A percentile compares a stretch with the other conserved stretches of the same genome.
Conservation (phyloP, 1,140 invertebrate species). For the Apis florea region DNA sequence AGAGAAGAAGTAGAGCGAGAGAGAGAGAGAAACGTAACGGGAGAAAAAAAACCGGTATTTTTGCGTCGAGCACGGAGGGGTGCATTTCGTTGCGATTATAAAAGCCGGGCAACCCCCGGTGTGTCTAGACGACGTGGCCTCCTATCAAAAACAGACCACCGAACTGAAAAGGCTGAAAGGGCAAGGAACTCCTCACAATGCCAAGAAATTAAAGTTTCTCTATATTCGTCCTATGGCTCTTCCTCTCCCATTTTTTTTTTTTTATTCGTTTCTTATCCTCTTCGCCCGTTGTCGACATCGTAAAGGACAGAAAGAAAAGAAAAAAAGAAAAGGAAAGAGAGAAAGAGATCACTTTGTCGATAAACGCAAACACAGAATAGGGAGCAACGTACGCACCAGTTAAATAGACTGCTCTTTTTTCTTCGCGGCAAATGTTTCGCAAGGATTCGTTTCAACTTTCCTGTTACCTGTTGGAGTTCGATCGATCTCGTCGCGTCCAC, state of each 20-base stretch:
- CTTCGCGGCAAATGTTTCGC: constrained; percentile 40
- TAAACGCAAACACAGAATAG: constrained; percentile 48
- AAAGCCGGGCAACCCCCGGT: constrained; percentile 70
- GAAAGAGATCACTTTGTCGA: constrained; percentile 39
- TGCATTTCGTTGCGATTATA: constrained; percentile 75
- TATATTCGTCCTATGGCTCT: constrained; percentile 63
- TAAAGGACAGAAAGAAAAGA: constrained; percentile 32
- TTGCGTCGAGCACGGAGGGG: constrained; percentile 68
- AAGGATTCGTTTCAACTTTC: constrained; percentile 16
- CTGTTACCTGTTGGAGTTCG: constrained; percentile 49
- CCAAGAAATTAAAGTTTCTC: constrained; percentile 79
- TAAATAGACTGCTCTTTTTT: constrained; percentile 39
- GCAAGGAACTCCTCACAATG: constrained; percentile 78
- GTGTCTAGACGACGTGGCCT: constrained; percentile 74
- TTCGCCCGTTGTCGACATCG: constrained; percentile 60
- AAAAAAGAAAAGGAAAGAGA: constrained; percentile 13
- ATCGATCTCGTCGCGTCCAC: constrained; percentile 28
- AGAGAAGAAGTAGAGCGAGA: constrained; percentile 12
- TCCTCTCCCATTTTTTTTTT: constrained; percentile 38
- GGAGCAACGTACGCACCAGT: constrained; percentile 43
- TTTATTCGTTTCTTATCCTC: constrained; percentile 51
- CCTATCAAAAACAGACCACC: constrained; percentile 75
- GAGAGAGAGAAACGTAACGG: not conserved
- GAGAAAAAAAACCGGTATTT: constrained; percentile 71
- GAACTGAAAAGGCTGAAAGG: constrained; percentile 75